Evolutionary conservation across 2,888 invertebrate genomes (phyloP), one percentile per base, ranked within the genome.

Genomic region (Tachina fera): DNA sequence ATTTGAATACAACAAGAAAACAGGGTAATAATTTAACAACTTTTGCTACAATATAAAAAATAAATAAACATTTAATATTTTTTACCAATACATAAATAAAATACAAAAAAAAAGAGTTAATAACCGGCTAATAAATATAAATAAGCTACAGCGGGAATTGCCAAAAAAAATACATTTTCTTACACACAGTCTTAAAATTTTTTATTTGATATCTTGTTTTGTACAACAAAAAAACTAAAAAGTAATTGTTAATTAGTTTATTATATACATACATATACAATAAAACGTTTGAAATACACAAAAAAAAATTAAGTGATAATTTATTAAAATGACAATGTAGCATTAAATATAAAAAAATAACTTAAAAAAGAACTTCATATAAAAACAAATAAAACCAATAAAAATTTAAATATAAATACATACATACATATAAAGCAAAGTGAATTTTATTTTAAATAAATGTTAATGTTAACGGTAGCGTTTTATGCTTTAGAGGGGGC

Each of bases 201-300:
- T 56, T n/a, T 31, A 8, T 58, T 72, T 31, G 1, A 41, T 53
- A 45, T 75, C 39, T 58, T 47, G 10, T 72, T 80, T 56, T 72
- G 49, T 80, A 72, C 43, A 67, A 58, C 5, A 31, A 31, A 74
- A 56, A 31, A 49, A 65, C 56, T n/a, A n/a, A 41, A 31, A 77
- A 43, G 68, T 67, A 79, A 65, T 85, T 86, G 85, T 86, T 86
- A 86, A 86, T 79, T 79, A 82, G 75, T 85, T 85, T 78, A 77
- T 72, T 77, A 31, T 31, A 31, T 31, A 31, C 31, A 31, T 31
- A 31, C 31, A 77, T 65, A 77, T 65, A 19, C 60, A 63, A 56
- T 13, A 63, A 68, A 68, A 67, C 13, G 19, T 79, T 71, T 58
- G 31, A 82, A 79, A 58, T 60, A 63, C 61, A n/a, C 19, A 51